Percentiles rank a stretch among this genome's conserved stretches.
Conservation (phyloP, 1,140 invertebrate species). For the Theocolax elegans region DNA sequence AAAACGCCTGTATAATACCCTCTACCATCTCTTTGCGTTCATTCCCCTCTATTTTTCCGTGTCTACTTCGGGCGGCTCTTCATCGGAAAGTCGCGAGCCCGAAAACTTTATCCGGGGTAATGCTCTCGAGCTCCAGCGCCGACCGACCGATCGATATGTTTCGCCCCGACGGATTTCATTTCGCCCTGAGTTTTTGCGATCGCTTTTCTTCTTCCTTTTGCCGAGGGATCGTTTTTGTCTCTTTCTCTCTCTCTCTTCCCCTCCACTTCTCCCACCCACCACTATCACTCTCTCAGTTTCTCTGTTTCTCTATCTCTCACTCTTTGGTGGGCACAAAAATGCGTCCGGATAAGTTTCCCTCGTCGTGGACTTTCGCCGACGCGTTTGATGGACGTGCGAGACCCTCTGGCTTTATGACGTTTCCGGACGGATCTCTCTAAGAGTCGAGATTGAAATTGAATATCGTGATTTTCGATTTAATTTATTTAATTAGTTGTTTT, state of each 20-base stretch:
- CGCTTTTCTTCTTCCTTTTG: not conserved
- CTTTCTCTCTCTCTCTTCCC: not conserved
- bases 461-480: constrained; percentile 3
- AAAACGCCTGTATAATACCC: too few relatives aligned
- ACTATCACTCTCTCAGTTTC: not conserved
- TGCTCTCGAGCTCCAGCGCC: constrained; percentile 5
- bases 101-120: constrained; percentile 23
- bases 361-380: not conserved
- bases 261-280: not conserved
- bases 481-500: too few relatives aligned
- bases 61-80: not conserved
- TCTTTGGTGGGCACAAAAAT: too few relatives aligned
- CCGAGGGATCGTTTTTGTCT: too few relatives aligned
- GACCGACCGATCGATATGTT: constrained; percentile 17
- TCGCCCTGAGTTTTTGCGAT: constrained; percentile 29
- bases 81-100: constrained; percentile 22
- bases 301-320: too few relatives aligned
- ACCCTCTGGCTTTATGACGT: too few relatives aligned
- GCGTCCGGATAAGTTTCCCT: not conserved
- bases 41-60: not conserved
- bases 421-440: not conserved
- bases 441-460: not conserved
- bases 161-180: constrained; percentile 18
- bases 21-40: too few relatives aligned
- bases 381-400: not conserved